A percentile compares a stretch with the other conserved stretches of the same genome.
These are phyloP conservation scores for Oxytorus armatus DNA, from an alignment of 2,888 invertebrate species.

Conservation along the genomic window DNA sequence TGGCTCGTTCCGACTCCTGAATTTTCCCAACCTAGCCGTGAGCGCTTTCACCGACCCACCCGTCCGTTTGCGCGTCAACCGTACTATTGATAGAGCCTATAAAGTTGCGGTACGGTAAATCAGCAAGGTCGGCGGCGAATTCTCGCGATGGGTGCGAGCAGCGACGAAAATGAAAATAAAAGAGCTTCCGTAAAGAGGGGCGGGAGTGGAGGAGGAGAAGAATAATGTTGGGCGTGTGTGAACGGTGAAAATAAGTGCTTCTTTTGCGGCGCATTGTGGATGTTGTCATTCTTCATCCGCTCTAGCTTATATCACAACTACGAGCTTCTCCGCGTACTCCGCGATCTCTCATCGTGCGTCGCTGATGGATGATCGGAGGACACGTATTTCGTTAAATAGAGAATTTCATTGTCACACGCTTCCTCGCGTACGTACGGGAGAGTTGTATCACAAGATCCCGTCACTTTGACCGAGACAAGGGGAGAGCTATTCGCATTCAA, in stretches of 20 bases:
- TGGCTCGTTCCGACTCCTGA: constrained; percentile 46
- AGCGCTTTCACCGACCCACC: constrained; percentile 30
- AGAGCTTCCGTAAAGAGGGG: neutral
- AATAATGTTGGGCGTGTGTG: constrained; percentile 23
- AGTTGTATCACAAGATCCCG: too few species aligned
- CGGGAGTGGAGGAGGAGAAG: constrained; percentile 13
- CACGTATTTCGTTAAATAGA: too few species aligned
- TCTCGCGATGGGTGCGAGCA: constrained; percentile 2
- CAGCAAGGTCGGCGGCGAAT: constrained; percentile 49
- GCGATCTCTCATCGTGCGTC: too few species aligned
- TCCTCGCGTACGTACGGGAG: too few species aligned
- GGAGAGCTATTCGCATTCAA: too few species aligned
- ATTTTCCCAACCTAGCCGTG: constrained; percentile 57
- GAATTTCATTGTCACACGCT: too few species aligned
- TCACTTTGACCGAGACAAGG: too few species aligned
- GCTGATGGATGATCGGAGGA: too few species aligned
- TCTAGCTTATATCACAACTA: neutral
- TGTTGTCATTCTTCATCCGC: constrained; percentile 49
- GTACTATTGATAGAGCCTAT: constrained; percentile 62
- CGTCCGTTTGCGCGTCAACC: constrained; percentile 59
- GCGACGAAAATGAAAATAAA: constrained; percentile 36
- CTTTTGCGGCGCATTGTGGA: constrained; percentile 27
- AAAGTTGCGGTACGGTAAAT: constrained; percentile 65
- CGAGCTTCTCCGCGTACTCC: too few species aligned
- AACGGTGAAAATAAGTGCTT: constrained; percentile 41